phyloP scores from a whole-genome alignment of 1,140 invertebrate genomes.

The Drosophila varians region DNA sequence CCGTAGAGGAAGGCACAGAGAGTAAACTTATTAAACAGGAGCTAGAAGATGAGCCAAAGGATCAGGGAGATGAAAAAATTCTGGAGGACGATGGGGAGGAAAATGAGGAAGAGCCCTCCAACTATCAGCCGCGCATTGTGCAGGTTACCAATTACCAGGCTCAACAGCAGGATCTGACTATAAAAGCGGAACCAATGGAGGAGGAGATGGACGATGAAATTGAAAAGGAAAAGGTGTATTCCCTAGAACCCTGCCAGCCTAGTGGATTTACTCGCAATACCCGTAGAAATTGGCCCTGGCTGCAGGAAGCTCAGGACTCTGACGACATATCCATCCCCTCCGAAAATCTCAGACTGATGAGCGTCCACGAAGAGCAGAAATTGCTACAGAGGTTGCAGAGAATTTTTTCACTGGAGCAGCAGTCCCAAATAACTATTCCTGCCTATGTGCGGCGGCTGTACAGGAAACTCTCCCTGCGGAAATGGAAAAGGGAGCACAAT shows the following conservation, averaged over 20 bases:
- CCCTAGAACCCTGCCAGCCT: slow-evolving; percentile 53
- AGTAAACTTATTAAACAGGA: background rate
- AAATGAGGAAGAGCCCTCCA: background rate
- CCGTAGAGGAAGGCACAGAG: background rate
- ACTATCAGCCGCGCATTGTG: slow-evolving; percentile 70
- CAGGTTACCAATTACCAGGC: slow-evolving; percentile 77
- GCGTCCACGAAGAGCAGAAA: slow-evolving; percentile 86
- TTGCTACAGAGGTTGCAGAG: slow-evolving; percentile 84
- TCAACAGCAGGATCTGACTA: slow-evolving; percentile 13
- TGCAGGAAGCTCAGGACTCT: slow-evolving; percentile 41
- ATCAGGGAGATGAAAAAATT: background rate
- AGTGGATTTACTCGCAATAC: slow-evolving; percentile 68
- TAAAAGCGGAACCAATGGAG: slow-evolving; percentile 46
- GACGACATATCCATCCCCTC: background rate
- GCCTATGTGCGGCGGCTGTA: slow-evolving; percentile 84
- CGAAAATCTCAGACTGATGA: slow-evolving; percentile 83
- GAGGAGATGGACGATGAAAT: slow-evolving; percentile 35
- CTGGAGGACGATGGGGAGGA: slow-evolving; percentile 4
- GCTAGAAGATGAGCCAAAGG: slow-evolving; percentile 24
- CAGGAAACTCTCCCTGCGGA: slow-evolving; percentile 86
- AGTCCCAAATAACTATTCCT: slow-evolving; percentile 66
- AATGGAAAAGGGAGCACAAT: slow-evolving; percentile 86
- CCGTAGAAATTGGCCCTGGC: slow-evolving; percentile 75
- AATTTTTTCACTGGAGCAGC: slow-evolving; percentile 47
- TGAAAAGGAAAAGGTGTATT: background rate